These are phyloP conservation scores for Theonella swinhoei DNA, from an alignment of 37 sponge, comb jelly and placozoan species.

Conservation along the genomic window DNA sequence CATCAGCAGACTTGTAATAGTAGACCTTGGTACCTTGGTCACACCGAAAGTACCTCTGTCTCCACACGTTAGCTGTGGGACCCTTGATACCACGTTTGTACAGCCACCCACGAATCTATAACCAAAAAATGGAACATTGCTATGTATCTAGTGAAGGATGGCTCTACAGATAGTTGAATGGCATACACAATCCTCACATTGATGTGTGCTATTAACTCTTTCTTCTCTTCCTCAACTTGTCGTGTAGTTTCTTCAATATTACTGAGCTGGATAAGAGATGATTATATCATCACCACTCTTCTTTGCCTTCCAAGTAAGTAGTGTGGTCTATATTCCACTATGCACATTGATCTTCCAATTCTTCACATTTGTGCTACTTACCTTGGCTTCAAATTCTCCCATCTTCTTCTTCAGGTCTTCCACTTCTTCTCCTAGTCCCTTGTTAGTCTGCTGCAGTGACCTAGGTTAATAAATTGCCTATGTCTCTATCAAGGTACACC, in stretches of 20 bases:
- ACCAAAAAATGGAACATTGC: background rate
- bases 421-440: conserved; percentile 49
- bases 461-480: too few species aligned
- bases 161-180: background rate
- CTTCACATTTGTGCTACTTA: too few species aligned
- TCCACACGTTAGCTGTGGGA: conserved; percentile 74
- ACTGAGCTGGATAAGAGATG: background rate
- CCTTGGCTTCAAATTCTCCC: conserved; percentile 11
- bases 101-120: conserved; percentile 70
- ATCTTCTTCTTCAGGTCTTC: conserved; percentile 24
- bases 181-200: conserved; percentile 21
- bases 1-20: conserved; percentile 73
- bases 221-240: conserved; percentile 21
- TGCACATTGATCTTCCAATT: too few species aligned
- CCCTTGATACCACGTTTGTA: conserved; percentile 74
- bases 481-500: too few species aligned
- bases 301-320: too few species aligned
- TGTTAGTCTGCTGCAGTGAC: conserved; percentile 53
- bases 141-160: background rate
- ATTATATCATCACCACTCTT: too few species aligned
- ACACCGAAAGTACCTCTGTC: conserved; percentile 75
- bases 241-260: background rate
- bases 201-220: conserved; percentile 23
- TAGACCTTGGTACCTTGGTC: conserved; percentile 64
- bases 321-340: background rate